Percentiles rank a stretch among this genome's conserved stretches.
Conservation (phyloP, 2,888 invertebrate genomes). For the Timema podura region DNA sequence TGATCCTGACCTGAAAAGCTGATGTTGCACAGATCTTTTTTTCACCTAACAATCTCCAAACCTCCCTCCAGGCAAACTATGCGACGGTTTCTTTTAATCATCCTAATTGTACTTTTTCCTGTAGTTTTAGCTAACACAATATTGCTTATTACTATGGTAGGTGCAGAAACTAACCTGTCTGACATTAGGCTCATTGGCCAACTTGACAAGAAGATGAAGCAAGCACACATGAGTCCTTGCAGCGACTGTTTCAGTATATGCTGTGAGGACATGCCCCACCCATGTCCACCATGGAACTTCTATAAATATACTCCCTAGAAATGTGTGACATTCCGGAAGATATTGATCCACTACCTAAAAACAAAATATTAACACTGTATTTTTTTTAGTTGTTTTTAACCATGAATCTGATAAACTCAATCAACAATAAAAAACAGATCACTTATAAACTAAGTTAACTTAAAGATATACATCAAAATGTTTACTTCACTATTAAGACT, state of each 20-base stretch:
- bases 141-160: too few species aligned
- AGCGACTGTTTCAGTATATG: conserved; percentile 44
- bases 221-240: conserved; percentile 58
- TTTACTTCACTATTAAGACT: too few species aligned
- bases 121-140: too few species aligned
- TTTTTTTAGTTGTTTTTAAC: not conserved
- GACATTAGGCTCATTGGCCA: conserved; percentile 67
- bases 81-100: too few species aligned
- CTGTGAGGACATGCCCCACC: conserved; percentile 49
- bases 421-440: not conserved
- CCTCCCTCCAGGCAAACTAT: too few species aligned
- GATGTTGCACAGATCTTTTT: too few species aligned
- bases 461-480: too few species aligned
- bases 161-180: conserved; percentile 48
- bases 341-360: conserved; percentile 57
- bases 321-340: conserved; percentile 64
- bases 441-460: not conserved
- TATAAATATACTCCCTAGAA: conserved; percentile 66
- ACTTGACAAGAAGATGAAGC: conserved; percentile 64
- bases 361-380: not conserved
- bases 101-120: too few species aligned
- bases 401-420: not conserved
- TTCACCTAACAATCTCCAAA: too few species aligned
- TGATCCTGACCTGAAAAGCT: too few species aligned
- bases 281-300: conserved; percentile 63